Evolutionary conservation across 2,113 vertebrate genomes (phyloP), one percentile per base, ranked within the genome.

Genomic region (Microtus oregoni): DNA sequence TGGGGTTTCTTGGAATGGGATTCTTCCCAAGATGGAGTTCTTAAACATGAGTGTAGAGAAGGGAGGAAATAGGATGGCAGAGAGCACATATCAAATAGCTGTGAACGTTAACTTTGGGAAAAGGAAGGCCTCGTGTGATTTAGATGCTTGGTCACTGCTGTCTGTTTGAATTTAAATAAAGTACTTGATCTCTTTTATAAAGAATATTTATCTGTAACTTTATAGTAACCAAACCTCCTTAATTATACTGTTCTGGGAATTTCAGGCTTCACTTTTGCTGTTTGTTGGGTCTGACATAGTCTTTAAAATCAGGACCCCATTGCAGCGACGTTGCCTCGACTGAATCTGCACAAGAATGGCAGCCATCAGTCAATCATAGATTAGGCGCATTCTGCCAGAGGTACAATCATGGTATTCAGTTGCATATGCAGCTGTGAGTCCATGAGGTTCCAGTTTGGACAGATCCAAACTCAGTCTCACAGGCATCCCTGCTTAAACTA

Each of bases 111-210:
- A 26, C 19, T 72, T 77, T 65, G 24, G 24, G 81, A 13, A 55
- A 7, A 35, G 4, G 26, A 44, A 86, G n/a, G 4, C 78, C 35
- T 72, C 7, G 0, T 5, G n/a, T 35, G 30, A 72, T 55, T n/a
- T 35, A 72, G 41, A 9, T 86, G 5, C 15, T 73, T 30, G 63
- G 24, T 4, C 14, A 61, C 50, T 91, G 81, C 50, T 77, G 7
- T 79, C 47, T 50, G 3, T n/a, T 50, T 86, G 20, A 88, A 26
- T 73, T 89, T 78, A 89, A 94, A 17, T 26, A 89, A 85, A 61
- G 5, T 11, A 79, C 2, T 67, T 55, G 7, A 47, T 14, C 86
- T 92, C 78, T 75, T 72, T 10, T 94, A 35, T 65, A 28, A 17
- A 79, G 32, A 90, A 19, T 86, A 4, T 78, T 67, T 8, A 35